phyloP scores from a whole-genome alignment of 2,888 invertebrate genomes.

The Serripes groenlandicus region DNA sequence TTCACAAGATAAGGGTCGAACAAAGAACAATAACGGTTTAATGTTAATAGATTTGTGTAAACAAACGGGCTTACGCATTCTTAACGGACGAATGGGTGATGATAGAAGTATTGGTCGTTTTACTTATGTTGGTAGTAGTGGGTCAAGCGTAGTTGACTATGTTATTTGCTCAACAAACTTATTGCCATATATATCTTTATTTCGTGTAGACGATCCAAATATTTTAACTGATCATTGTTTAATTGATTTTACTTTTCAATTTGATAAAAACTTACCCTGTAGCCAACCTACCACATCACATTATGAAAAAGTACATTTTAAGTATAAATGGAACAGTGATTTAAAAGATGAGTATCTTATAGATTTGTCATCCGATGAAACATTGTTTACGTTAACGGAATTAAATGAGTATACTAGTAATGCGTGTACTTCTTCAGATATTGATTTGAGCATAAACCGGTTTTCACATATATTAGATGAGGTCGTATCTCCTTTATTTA shows the following conservation, averaged over 20 bases:
- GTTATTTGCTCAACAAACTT: neutral
- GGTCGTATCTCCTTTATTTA: neutral
- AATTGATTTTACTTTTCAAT: neutral
- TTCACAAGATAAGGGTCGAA: neutral
- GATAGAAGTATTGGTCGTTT: neutral
- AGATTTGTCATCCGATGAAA: neutral
- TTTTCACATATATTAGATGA: neutral
- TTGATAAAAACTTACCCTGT: neutral
- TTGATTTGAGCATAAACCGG: too few relatives aligned
- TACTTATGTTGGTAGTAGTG: slow-evolving; percentile 10
- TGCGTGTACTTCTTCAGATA: neutral
- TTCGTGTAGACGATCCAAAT: neutral
- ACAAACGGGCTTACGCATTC: neutral
- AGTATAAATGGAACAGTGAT: neutral
- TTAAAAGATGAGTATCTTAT: neutral
- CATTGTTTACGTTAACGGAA: neutral
- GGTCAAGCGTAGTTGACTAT: slow-evolving; percentile 7
- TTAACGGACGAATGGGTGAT: neutral
- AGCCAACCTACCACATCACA: neutral
- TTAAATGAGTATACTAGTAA: neutral
- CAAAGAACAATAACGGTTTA: neutral
- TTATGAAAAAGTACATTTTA: neutral
- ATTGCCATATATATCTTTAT: neutral
- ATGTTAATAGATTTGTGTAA: too few relatives aligned
- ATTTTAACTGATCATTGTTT: neutral